Conservation (phyloP, 2,797 vertebrate species). For the Sebastes reedi region DNA sequence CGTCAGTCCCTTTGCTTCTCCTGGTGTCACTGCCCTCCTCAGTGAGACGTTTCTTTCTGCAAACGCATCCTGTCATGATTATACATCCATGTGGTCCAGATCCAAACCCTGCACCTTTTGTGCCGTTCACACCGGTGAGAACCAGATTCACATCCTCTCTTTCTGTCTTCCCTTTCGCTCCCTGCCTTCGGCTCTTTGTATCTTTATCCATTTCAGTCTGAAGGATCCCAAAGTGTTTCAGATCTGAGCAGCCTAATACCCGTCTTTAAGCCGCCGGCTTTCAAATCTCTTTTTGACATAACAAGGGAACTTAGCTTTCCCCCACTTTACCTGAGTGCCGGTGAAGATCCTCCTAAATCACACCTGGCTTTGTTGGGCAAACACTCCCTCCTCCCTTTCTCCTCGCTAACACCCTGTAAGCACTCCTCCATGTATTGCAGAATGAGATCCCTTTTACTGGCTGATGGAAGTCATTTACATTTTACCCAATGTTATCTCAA, state of each 20-base stretch:
- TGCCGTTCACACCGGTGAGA: not conserved
- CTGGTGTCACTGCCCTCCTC: constrained; percentile 28
- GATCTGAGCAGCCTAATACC: constrained; percentile 72
- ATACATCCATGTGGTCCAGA: not conserved
- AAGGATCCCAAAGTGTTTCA: constrained; percentile 85
- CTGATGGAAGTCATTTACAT: constrained; percentile 27
- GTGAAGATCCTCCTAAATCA: constrained; percentile 70
- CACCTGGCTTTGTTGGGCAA: constrained; percentile 79
- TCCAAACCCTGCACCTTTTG: not conserved
- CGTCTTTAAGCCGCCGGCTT: constrained; percentile 70
- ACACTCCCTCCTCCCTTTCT: constrained; percentile 33
- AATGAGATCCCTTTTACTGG: constrained; percentile 19
- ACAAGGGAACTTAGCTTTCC: constrained; percentile 57
- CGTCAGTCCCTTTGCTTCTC: not conserved
- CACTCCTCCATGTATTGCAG: constrained; percentile 25
- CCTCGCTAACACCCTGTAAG: constrained; percentile 17
- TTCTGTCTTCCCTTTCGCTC: constrained; percentile 37
- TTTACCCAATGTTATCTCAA: constrained; percentile 22
- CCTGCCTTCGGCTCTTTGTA: constrained; percentile 71
- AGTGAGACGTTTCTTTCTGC: not conserved
- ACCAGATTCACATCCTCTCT: not conserved
- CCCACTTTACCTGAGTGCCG: constrained; percentile 74
- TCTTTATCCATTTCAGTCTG: constrained; percentile 83
- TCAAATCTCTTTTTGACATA: constrained; percentile 62
- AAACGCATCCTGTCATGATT: not conserved